Conservation (phyloP, 2,888 invertebrate species). For the Sinodicranocentrus sp. region DNA sequence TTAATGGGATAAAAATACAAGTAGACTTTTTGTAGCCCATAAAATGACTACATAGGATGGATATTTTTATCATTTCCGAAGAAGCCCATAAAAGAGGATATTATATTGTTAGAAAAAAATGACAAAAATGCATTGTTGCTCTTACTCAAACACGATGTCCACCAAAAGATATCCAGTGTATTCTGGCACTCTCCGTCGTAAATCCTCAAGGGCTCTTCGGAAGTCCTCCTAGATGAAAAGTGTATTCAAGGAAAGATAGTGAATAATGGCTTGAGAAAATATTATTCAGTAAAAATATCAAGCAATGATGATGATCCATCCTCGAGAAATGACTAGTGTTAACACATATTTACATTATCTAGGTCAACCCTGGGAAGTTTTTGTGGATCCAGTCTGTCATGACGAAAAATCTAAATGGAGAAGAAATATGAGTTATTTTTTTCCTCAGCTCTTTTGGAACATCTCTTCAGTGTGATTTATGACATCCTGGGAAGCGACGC, state of each 20-base stretch:
- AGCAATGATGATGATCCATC: neutral
- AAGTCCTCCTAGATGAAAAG: constrained; percentile 45
- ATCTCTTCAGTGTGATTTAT: constrained; percentile 32
- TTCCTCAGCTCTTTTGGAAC: neutral
- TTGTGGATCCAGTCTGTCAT: constrained; percentile 46
- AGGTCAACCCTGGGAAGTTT: constrained; percentile 58
- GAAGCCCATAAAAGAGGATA: too few species aligned
- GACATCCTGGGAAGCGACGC: constrained; percentile 7
- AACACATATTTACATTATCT: constrained; percentile 52
- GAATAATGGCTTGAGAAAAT: neutral
- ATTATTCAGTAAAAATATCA: constrained; percentile 9
- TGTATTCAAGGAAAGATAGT: neutral
- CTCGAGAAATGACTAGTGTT: too few species aligned
- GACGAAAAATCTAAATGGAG: constrained; percentile 48
- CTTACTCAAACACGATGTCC: constrained; percentile 71
- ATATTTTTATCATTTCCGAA: too few species aligned
- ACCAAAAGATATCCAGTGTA: constrained; percentile 65
- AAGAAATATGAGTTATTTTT: constrained; percentile 9
- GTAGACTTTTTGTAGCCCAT: neutral
- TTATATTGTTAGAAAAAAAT: too few species aligned
- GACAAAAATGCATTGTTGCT: too few species aligned
- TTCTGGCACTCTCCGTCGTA: constrained; percentile 55
- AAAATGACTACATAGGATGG: too few species aligned
- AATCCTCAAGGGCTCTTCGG: constrained; percentile 55
- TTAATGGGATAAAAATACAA: neutral